Conservation (phyloP, 2,113 vertebrate species). For the Cynoglossus semilaevis region DNA sequence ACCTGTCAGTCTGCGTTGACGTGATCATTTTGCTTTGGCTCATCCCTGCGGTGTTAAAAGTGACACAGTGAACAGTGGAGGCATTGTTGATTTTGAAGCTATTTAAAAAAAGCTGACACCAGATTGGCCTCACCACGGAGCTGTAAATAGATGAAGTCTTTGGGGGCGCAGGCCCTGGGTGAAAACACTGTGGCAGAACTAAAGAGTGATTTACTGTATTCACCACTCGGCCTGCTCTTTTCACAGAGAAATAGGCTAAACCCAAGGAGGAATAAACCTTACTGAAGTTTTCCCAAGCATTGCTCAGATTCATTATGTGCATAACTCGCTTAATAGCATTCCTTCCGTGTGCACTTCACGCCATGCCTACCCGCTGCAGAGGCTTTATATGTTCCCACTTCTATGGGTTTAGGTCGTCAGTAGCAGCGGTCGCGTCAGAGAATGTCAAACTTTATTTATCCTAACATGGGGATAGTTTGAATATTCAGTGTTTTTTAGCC, state of each 20-base stretch:
- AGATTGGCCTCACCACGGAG: constrained; percentile 43
- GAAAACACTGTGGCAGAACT: constrained; percentile 63
- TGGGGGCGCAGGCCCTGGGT: constrained; percentile 40
- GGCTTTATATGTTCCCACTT: constrained; percentile 62
- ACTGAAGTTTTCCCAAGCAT: constrained; percentile 74
- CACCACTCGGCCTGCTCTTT: constrained; percentile 63
- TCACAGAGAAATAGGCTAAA: constrained; percentile 59
- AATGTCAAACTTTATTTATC: constrained; percentile 38
- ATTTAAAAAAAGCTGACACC: constrained; percentile 49
- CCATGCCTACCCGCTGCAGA: constrained; percentile 68
- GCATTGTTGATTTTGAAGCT: constrained; percentile 49
- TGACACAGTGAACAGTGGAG: constrained; percentile 38
- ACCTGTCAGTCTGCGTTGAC: constrained; percentile 16
- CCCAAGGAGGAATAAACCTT: constrained; percentile 66
- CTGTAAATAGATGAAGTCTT: constrained; percentile 59
- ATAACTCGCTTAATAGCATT: constrained; percentile 78
- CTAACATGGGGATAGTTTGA: constrained; percentile 42
- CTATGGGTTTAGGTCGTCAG: constrained; percentile 38
- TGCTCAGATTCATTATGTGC: constrained; percentile 75
- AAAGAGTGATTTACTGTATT: constrained; percentile 73
- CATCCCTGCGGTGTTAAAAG: constrained; percentile 17
- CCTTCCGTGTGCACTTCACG: constrained; percentile 63
- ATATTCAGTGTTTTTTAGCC: constrained; percentile 40
- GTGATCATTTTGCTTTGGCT: constrained; percentile 26
- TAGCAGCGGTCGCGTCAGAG: constrained; percentile 23